Base-by-base conservation (phyloP, 2,113 vertebrate genomes). In the Toxotes jaculatrix region DNA sequence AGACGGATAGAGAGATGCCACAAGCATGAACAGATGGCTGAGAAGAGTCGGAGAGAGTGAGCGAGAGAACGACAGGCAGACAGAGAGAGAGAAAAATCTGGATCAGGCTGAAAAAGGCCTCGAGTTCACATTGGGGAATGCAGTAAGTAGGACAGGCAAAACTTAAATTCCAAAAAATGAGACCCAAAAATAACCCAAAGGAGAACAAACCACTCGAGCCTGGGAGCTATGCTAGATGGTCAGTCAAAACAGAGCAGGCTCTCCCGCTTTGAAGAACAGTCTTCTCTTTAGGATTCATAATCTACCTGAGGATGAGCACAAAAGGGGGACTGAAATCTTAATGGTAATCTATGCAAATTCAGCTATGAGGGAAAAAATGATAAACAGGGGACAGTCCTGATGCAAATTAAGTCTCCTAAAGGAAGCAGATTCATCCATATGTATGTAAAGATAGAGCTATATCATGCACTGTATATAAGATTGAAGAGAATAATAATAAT, bases 71-170 rank as follows among this genome's bases (percentile, higher is more conserved):
- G 74, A 40, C 9, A 66, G 45, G 11, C 3, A 47, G 59, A 47
- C 10, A 36, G 79, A 70, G 66, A 60, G 75, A 23, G 71, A 73
- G 74, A 71, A 47, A 82, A 90, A 93, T 91, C 89, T 93, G 92
- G 91, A 94, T 93, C 87, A 92, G 87, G 74, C 88, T 88, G 86
- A 89, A 90, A 92, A 94, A 89, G 86, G 88, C 87, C 93, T 84
- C 45, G 4, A 87, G 91, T 90, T 93, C 85, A 92, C 90, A 92
- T 91, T 86, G 72, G 91, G 92, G 89, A 94, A 91, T 84, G 74
- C 67, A 70, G 80, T 85, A 94, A 93, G 85, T 94, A 94, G 90
- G 91, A 90, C 94, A 93, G 84, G 80, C 89, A 91, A 91, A 93
- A 90, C 85, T 82, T 90, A 79, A 82, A 88, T 77, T 85, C 77